These are phyloP conservation scores for Sialis fuliginosa DNA, from an alignment of 2,888 invertebrate species.

Conservation along the genomic window DNA sequence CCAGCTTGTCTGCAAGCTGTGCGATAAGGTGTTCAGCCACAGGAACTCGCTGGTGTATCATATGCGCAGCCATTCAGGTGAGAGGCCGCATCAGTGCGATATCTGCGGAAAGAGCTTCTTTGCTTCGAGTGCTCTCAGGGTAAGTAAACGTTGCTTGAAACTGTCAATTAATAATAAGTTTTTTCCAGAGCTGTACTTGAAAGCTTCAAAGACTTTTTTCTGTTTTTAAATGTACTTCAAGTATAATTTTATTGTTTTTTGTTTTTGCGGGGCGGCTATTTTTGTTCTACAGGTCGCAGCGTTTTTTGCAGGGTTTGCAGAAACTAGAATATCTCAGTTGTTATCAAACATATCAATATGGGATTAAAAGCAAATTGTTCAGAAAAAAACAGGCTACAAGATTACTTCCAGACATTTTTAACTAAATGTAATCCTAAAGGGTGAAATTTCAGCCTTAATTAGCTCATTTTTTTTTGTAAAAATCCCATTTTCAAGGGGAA, in stretches of 20 bases:
- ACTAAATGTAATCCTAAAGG: too few relatives aligned
- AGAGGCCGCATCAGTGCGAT: constrained; percentile 58
- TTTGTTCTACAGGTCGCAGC: too few relatives aligned
- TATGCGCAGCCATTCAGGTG: constrained; percentile 58
- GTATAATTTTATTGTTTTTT: not conserved
- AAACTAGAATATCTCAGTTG: too few relatives aligned
- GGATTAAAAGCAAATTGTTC: too few relatives aligned
- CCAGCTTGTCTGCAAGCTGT: constrained; percentile 39
- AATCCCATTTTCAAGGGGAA: too few relatives aligned
- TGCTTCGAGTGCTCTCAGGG: constrained; percentile 64
- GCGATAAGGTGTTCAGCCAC: constrained; percentile 59
- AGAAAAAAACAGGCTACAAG: too few relatives aligned
- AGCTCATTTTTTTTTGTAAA: too few relatives aligned
- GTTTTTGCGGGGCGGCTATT: too few relatives aligned
- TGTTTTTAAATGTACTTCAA: not conserved
- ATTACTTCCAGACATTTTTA: too few relatives aligned
- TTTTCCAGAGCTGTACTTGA: not conserved
- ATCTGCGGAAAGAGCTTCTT: constrained; percentile 72
- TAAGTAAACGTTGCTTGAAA: constrained; percentile 16
- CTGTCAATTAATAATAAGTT: not conserved
- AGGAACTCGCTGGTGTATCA: constrained; percentile 75
- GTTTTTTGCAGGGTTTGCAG: too few relatives aligned
- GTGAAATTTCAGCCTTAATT: too few relatives aligned
- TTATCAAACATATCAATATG: too few relatives aligned
- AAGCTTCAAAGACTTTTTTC: not conserved